Evolutionary conservation across 2,113 vertebrate genomes (phyloP).

Genomic region (Corydoras maculifer): DNA sequence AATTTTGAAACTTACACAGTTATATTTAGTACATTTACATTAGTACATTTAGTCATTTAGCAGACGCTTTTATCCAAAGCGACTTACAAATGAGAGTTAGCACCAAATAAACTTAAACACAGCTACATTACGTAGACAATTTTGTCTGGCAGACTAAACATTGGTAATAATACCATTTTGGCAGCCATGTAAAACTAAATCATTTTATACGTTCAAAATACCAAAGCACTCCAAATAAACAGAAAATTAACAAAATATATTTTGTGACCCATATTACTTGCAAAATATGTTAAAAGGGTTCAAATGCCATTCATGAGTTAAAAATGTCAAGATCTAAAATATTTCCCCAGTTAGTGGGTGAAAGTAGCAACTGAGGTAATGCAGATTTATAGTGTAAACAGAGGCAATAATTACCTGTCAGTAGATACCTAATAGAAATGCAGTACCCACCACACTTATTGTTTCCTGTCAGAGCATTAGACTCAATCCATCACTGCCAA

Average conservation of each 20-base stretch:
- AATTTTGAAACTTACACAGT: not conserved
- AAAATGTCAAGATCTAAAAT: conserved; percentile 39
- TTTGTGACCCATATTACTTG: too few species aligned
- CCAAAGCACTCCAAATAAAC: too few species aligned
- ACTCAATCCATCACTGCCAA: not conserved
- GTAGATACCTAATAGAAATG: not conserved
- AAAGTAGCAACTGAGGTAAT: conserved; percentile 18
- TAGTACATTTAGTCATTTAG: not conserved
- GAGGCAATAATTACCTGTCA: conserved; percentile 1
- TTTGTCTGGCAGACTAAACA: conserved; percentile 14
- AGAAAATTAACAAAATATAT: too few species aligned
- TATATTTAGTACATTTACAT: not conserved
- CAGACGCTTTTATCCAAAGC: too few species aligned
- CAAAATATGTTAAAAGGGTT: too few species aligned
- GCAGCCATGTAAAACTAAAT: too few species aligned
- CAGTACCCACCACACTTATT: conserved; percentile 1
- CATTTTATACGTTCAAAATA: too few species aligned
- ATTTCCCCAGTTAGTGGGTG: conserved; percentile 35
- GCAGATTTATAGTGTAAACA: conserved; percentile 25
- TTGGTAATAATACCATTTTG: too few species aligned
- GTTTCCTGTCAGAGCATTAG: not conserved
- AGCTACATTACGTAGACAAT: conserved; percentile 1
- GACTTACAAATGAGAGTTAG: not conserved
- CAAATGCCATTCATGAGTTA: conserved; percentile 36
- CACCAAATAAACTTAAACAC: conserved; percentile 16